Base-by-base conservation (phyloP, 1,140 invertebrate species). In the Lepidurus couesii region DNA sequence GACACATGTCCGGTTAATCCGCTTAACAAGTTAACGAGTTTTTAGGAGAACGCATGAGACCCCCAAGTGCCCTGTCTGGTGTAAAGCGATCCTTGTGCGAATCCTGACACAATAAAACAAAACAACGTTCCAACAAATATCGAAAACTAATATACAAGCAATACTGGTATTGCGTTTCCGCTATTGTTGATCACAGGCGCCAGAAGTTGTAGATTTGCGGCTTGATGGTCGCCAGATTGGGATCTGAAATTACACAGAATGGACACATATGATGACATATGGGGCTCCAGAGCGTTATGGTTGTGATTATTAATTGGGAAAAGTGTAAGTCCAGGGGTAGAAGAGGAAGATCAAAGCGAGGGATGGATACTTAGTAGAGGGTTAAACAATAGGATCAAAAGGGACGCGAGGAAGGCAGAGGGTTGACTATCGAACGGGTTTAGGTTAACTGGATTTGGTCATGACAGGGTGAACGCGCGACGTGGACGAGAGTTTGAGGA, bases 11-110 rank as follows among this genome's bases (percentile, higher is more conserved):
- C 9, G 16, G 21, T 21, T 65, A 65, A 65, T 65, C 53, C 53
- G 53, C 53, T 65, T 65, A 65, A 65, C 53, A 16, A 65, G 53
- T 21, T 65, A 65, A 65, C 53, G 53, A 65, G 53, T 65, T 65
- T 7, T 21, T 16, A 21, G 13, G 9, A 65, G 53, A 65, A 65
- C 53, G 53, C 16, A 65, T 65, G 53, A 13, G 53, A 65, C 53
- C 16, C 53, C 16, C 53, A 65, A 65, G 53, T 65, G 53, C 53
- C 53, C 21, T 65, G 53, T 65, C 53, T 65, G 53, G 8, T 21
- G 53, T 65, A 65, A 65, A 65, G 21, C 53, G 53, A 65, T 65
- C 53, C 53, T 16, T 65, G 53, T 65, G 53, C 53, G 53, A 65
- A 65, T 65, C 8, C 34, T 4, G 34, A 34, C 34, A 34, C 34